Conservation (phyloP, 2,113 vertebrate species). For the Phalacrocorax aristotelis region DNA sequence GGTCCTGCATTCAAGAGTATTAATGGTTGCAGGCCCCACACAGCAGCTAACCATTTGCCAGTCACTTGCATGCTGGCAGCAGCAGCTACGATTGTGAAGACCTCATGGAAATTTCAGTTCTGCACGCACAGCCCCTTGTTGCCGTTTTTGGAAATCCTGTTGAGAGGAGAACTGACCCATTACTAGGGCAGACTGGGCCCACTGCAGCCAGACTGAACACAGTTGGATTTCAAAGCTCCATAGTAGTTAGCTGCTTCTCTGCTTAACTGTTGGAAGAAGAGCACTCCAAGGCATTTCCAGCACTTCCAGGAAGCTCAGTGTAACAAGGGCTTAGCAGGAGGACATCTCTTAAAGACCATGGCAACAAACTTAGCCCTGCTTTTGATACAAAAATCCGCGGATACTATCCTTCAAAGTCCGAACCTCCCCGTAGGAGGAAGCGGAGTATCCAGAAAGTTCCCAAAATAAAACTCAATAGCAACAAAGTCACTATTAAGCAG, state of each 20-base stretch:
- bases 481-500: too few species aligned
- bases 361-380: neutral
- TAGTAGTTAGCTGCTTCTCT: neutral
- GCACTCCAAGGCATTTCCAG: neutral
- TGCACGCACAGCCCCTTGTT: neutral
- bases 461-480: too few species aligned
- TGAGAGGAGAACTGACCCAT: neutral
- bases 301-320: neutral
- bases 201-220: neutral
- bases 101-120: neutral
- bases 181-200: neutral
- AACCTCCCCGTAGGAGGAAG: too few species aligned
- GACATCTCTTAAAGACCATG: neutral
- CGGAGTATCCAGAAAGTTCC: too few species aligned
- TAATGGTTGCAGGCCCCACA: neutral
- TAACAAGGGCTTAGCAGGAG: neutral
- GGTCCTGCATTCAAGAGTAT: neutral
- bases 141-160: neutral
- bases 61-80: neutral
- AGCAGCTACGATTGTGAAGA: neutral
- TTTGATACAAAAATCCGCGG: too few species aligned
- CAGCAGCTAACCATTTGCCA: neutral
- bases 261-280: neutral
- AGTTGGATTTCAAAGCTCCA: neutral
- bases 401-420: too few species aligned